Percentiles rank a stretch among this genome's conserved stretches.
Conservation (phyloP, 1,140 invertebrate genomes). For the Cotesia vestalis region DNA sequence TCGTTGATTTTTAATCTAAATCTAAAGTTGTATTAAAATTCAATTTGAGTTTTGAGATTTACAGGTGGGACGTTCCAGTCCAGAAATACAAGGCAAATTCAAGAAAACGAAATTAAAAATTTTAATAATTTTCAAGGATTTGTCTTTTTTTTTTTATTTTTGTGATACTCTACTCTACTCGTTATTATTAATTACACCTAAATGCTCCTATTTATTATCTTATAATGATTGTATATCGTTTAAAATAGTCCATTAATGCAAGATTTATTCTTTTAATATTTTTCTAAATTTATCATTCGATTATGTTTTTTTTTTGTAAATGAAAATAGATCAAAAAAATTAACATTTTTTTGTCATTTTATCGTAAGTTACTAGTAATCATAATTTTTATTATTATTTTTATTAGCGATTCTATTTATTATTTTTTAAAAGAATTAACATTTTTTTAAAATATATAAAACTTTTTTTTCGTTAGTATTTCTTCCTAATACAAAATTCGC, state of each 20-base stretch:
- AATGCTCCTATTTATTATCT: slow-evolving; percentile 3
- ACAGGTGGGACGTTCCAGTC: slow-evolving; percentile 21
- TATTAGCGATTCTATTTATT: not conserved
- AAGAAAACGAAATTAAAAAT: slow-evolving; percentile 6
- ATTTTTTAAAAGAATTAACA: slow-evolving; percentile 11
- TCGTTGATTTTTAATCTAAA: not conserved
- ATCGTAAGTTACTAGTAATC: not conserved
- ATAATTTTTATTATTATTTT: not conserved
- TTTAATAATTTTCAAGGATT: not conserved
- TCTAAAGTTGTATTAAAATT: slow-evolving; percentile 17
- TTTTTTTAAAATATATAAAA: not conserved
- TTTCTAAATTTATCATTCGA: slow-evolving; percentile 5
- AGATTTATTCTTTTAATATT: not conserved
- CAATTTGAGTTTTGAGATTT: slow-evolving; percentile 3
- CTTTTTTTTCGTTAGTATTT: not conserved
- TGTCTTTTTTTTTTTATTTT: not conserved
- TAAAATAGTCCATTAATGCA: no score
- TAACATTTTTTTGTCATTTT: not conserved
- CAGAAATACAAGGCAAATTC: slow-evolving; percentile 23
- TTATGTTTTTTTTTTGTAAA: slow-evolving; percentile 12
- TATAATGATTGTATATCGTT: no score
- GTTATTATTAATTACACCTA: slow-evolving; percentile 7
- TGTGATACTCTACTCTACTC: not conserved
- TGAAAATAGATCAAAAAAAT: slow-evolving; percentile 14
- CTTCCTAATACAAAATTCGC: not conserved